Evolutionary conservation across 2,797 vertebrate species (phyloP), one percentile per base, ranked within the genome.

Genomic region (Ptychadena robeensis): DNA sequence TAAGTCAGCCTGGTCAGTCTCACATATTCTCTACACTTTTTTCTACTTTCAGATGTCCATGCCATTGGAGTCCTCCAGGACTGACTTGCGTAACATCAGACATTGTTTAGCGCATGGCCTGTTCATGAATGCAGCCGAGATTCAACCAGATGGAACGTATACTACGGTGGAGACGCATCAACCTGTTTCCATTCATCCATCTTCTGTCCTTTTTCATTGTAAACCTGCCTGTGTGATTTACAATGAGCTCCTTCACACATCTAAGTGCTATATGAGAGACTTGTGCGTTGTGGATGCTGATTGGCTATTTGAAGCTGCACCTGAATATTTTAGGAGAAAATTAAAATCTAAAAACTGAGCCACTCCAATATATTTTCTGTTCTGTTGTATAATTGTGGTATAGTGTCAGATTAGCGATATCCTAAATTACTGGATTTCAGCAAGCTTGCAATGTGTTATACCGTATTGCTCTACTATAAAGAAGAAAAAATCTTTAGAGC

Each of bases 241-340:
- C 92, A 98, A 95, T 0, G 95, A 94, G 88, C 93, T 99, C 83
- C 94, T 99, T 28, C 94, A 95, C 91, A 99, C 98, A 66, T 97
- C 92, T 25, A 95, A 93, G 88, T 96, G 97, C 94, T 99, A 98
- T 93, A 97, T 99, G 97, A 94, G 96, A 14, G 97, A 96, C 88
- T 93, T 99, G 70, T 97, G 97, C 7, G 86, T 97, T 75, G 96
- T 99, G 64, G 97, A 99, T 0, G 87, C 96, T 0, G 95, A 96
- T 63, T 99, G 97, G 98, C 94, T 99, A n/a, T 93, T 94, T 0
- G 96, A 98, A 0, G 96, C 97, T 0, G 97, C 96, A 0, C 97
- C 97, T 0, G 94, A 98, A 0, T 96, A 96, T 87, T 99, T 98
- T 86, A 90, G 94, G 77, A 93, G 94, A 85, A 98, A 94, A 79